These are phyloP conservation scores for Callorhinus ursinus DNA, from an alignment of 2,113 vertebrate genomes.

Conservation along the genomic window DNA sequence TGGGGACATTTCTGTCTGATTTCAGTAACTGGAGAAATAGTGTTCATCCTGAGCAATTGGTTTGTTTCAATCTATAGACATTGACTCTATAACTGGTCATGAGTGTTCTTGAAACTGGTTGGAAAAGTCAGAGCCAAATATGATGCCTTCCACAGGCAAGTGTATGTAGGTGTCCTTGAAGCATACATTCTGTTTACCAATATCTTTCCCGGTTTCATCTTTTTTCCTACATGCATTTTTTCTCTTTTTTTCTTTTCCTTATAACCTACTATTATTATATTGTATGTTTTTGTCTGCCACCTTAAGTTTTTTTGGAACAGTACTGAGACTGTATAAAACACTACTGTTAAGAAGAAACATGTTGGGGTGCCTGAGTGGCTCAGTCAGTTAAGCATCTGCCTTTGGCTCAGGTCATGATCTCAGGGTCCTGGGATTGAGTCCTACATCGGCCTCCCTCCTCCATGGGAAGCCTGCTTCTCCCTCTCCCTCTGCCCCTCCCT, in stretches of 20 bases:
- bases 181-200: background rate
- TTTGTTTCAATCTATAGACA: background rate
- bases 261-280: background rate
- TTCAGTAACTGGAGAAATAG: background rate
- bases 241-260: background rate
- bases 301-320: background rate
- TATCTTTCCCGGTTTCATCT: background rate
- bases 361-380: background rate
- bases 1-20: background rate
- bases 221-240: background rate
- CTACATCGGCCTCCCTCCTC: background rate
- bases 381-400: background rate
- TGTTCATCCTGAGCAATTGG: background rate
- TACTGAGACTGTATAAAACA: background rate
- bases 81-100: background rate
- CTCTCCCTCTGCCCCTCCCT: background rate
- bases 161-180: background rate
- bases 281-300: background rate
- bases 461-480: background rate
- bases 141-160: background rate
- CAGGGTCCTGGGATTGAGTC: no score
- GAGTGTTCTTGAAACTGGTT: background rate
- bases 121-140: background rate
- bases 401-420: background rate
- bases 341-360: background rate